Percentiles rank a stretch among this genome's conserved stretches.
phyloP scores from a whole-genome alignment of 2,888 invertebrate genomes.

The Julus scandinavius region DNA sequence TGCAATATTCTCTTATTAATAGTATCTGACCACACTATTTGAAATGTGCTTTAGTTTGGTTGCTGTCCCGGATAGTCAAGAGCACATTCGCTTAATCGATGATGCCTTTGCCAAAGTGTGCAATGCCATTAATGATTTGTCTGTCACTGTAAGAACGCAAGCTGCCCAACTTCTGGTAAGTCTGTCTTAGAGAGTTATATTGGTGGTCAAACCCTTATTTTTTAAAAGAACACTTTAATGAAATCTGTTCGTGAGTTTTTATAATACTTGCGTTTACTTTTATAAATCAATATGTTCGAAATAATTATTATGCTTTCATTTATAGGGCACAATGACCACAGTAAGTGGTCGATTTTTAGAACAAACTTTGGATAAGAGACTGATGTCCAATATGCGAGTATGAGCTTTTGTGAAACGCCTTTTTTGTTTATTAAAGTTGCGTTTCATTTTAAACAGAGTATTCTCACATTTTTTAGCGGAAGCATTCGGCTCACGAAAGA shows the following conservation, averaged over 20 bases:
- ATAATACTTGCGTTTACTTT: too few relatives aligned
- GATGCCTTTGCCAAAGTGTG: constrained; percentile 97
- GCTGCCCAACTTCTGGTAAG: constrained; percentile 79
- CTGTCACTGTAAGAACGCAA: constrained; percentile 85
- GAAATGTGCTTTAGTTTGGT: constrained; percentile 70
- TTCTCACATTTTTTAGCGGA: constrained; percentile 72
- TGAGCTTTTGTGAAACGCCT: constrained; percentile 58
- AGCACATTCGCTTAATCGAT: constrained; percentile 89
- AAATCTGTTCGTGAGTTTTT: too few relatives aligned
- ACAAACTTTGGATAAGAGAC: constrained; percentile 97
- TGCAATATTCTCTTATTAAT: neutral
- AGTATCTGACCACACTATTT: constrained; percentile 31
- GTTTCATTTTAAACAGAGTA: constrained; percentile 53
- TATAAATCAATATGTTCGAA: too few relatives aligned
- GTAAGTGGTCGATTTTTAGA: constrained; percentile 91
- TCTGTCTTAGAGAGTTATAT: neutral
- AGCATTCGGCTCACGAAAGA: constrained; percentile 85
- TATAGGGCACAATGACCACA: constrained; percentile 79
- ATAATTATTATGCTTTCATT: neutral
- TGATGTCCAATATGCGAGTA: constrained; percentile 94
- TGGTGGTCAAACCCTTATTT: too few relatives aligned
- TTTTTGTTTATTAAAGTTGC: neutral
- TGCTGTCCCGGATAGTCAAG: constrained; percentile 78
- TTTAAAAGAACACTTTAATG: too few relatives aligned
- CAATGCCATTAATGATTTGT: constrained; percentile 90